These are phyloP conservation scores for Scaptomyza graminum DNA, from an alignment of 1,140 invertebrate species.

Conservation along the genomic window DNA sequence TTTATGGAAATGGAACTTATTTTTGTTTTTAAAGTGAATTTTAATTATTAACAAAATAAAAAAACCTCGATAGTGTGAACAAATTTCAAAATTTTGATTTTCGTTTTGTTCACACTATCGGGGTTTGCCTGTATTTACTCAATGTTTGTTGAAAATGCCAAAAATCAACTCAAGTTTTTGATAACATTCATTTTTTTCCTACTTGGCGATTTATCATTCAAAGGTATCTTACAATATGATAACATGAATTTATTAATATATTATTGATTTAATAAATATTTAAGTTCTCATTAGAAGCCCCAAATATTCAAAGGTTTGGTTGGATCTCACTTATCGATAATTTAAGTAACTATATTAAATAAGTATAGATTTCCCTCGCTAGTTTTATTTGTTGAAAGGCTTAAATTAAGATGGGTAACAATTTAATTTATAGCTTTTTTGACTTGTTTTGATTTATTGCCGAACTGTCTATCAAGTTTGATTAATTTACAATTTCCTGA, in stretches of 20 bases:
- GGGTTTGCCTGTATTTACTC: too few species aligned
- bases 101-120: too few species aligned
- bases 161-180: slow-evolving; percentile 2
- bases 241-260: background rate
- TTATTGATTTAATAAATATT: background rate
- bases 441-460: slow-evolving; percentile 1
- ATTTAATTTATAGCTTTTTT: slow-evolving; percentile 9
- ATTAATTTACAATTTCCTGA: slow-evolving; percentile 15
- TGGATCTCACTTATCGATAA: too few species aligned
- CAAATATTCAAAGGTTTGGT: background rate
- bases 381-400: background rate
- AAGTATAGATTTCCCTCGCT: slow-evolving; percentile 19
- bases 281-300: background rate
- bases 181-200: slow-evolving; percentile 9
- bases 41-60: too few species aligned
- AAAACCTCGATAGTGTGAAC: too few species aligned
- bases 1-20: too few species aligned
- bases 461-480: slow-evolving; percentile 5
- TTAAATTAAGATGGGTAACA: slow-evolving; percentile 26
- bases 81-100: too few species aligned
- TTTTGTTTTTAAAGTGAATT: too few species aligned
- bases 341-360: too few species aligned
- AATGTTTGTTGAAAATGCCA: background rate
- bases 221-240: slow-evolving; percentile 10
- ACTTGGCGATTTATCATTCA: background rate